phyloP scores from a whole-genome alignment of 2,888 invertebrate species.

The Thumatha senex region DNA sequence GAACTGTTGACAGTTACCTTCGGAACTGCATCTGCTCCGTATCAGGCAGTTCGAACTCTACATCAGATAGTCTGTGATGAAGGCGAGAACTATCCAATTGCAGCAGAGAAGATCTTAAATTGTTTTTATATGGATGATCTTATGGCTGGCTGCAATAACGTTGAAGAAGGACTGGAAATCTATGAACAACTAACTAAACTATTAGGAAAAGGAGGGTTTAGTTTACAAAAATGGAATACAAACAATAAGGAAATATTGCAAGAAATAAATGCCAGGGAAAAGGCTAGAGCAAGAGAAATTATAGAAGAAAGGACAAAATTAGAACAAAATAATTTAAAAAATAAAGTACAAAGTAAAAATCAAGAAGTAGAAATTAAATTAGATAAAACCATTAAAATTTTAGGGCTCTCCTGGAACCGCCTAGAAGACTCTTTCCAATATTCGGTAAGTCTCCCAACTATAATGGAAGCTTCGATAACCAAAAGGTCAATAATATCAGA shows the following conservation, averaged over 20 bases:
- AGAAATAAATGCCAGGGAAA: neutral
- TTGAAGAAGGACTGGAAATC: constrained; percentile 6
- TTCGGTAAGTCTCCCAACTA: constrained; percentile 18
- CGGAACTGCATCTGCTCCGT: constrained; percentile 39
- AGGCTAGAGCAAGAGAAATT: neutral
- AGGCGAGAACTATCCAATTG: constrained; percentile 23
- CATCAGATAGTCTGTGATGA: constrained; percentile 37
- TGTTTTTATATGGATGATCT: constrained; percentile 11
- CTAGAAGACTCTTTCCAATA: constrained; percentile 15
- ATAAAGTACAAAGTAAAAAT: neutral
- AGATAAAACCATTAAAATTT: neutral
- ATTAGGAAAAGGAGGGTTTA: constrained; percentile 9
- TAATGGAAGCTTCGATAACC: constrained; percentile 11
- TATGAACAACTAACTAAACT: constrained; percentile 5
- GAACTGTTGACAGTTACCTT: constrained; percentile 28
- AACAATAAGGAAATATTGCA: constrained; percentile 8
- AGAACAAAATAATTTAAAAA: neutral
- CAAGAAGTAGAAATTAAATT: constrained; percentile 1
- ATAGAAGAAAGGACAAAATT: neutral
- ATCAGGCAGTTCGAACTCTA: constrained; percentile 34
- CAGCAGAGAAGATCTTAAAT: constrained; percentile 21
- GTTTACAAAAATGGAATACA: constrained; percentile 8
- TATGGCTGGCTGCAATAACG: neutral
- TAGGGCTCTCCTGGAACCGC: constrained; percentile 10
- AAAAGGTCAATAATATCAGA: neutral